phyloP scores from a whole-genome alignment of 2,797 vertebrate species.

The Acanthurus tractus region DNA sequence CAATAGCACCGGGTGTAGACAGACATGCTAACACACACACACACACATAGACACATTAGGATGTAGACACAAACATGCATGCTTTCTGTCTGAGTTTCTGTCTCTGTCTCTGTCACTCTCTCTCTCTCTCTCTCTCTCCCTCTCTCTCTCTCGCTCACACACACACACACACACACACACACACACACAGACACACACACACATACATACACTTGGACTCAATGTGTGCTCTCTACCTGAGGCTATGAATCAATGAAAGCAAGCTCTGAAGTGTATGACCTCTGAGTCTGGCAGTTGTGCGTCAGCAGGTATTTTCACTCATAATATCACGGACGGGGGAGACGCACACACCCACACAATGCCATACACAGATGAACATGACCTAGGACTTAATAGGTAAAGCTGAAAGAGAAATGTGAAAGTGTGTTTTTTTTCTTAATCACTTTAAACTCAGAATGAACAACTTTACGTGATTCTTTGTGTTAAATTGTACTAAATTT shows the following conservation, averaged over 20 bases:
- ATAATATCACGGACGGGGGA: slow-evolving; percentile 76
- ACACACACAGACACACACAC: slow-evolving; percentile 37
- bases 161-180: slow-evolving; percentile 15
- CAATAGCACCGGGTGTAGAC: slow-evolving; percentile 71
- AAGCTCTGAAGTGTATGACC: slow-evolving; percentile 74
- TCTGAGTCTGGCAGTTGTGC: slow-evolving; percentile 73
- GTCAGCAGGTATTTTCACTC: slow-evolving; percentile 82
- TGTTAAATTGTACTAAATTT: neutral
- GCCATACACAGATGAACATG: slow-evolving; percentile 60
- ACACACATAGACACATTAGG: slow-evolving; percentile 52
- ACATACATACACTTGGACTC: slow-evolving; percentile 40
- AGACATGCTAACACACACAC: slow-evolving; percentile 56
- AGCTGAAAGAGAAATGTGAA: neutral
- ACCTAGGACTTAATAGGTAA: slow-evolving; percentile 47
- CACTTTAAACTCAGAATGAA: slow-evolving; percentile 1
- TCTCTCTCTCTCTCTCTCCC: no score
- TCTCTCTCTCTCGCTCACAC: neutral
- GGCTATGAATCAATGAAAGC: slow-evolving; percentile 78
- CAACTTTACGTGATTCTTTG: neutral
- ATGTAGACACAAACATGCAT: slow-evolving; percentile 51
- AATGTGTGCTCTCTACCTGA: slow-evolving; percentile 62
- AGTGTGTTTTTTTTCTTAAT: neutral
- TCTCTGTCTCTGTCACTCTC: slow-evolving; percentile 33
- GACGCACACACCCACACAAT: slow-evolving; percentile 41
- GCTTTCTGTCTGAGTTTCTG: slow-evolving; percentile 48